phyloP scores from a whole-genome alignment of 2,113 vertebrate species.

The Tinamus guttatus region DNA sequence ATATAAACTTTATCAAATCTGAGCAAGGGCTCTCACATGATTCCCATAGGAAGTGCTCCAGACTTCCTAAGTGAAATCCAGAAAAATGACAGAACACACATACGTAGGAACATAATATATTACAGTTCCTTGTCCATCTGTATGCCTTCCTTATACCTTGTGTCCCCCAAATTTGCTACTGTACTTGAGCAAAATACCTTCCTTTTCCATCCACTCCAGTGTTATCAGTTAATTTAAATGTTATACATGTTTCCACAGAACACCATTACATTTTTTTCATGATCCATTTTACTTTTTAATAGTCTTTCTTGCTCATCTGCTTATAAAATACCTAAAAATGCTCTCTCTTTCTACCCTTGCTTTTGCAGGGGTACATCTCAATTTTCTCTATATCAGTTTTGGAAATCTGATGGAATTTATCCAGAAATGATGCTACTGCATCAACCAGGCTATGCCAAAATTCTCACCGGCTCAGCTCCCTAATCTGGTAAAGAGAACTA shows the following conservation, averaged over 20 bases:
- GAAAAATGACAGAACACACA: background rate
- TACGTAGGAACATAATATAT: background rate
- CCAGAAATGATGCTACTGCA: background rate
- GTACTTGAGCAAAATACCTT: background rate
- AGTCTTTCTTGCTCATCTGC: background rate
- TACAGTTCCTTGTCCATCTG: background rate
- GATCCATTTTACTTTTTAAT: background rate
- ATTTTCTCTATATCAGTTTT: background rate
- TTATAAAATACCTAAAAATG: background rate
- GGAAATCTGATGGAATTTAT: background rate
- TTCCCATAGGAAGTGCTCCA: background rate
- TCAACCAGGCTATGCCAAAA: background rate
- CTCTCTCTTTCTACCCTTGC: background rate
- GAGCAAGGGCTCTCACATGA: background rate
- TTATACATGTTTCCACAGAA: too few relatives aligned
- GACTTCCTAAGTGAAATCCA: background rate
- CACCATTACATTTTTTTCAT: background rate
- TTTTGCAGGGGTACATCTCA: background rate
- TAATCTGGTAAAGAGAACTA: background rate
- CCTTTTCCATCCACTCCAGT: background rate
- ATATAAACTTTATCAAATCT: background rate
- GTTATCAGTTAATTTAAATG: too few relatives aligned
- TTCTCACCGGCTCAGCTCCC: background rate
- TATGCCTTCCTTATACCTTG: background rate
- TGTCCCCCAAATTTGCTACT: background rate